Conservation (phyloP, 2,797 vertebrate species). For the Oryzias sinensis region DNA sequence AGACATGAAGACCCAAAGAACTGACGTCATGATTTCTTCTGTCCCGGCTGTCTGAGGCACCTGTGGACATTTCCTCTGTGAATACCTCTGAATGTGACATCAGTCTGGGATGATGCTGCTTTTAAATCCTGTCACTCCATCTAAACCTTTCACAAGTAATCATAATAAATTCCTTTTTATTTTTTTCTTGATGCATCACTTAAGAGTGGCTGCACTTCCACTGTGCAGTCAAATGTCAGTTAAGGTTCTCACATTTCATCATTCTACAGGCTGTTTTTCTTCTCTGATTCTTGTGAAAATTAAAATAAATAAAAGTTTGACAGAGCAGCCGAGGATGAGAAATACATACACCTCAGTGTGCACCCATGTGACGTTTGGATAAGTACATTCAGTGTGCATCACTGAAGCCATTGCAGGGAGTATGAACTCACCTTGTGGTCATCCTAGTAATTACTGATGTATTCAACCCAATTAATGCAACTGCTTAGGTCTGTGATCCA, state of each 20-base stretch:
- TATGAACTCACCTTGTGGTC: slow-evolving; percentile 28
- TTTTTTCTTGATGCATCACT: slow-evolving; percentile 47
- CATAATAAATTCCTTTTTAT: slow-evolving; percentile 30
- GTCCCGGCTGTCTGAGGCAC: slow-evolving; percentile 73
- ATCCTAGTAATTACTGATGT: slow-evolving; percentile 23
- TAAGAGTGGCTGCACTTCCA: slow-evolving; percentile 31
- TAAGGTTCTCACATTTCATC: slow-evolving; percentile 9
- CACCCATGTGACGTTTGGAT: slow-evolving; percentile 40
- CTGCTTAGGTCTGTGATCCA: slow-evolving; percentile 36
- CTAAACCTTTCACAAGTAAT: slow-evolving; percentile 29
- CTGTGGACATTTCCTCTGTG: slow-evolving; percentile 60
- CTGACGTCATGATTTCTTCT: slow-evolving; percentile 64
- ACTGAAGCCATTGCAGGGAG: slow-evolving; percentile 39
- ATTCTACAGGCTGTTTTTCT: slow-evolving; percentile 34
- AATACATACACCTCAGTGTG: slow-evolving; percentile 42
- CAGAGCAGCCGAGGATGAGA: slow-evolving; percentile 46
- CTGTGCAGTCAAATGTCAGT: slow-evolving; percentile 23
- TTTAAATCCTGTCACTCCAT: slow-evolving; percentile 62
- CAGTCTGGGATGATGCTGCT: slow-evolving; percentile 73
- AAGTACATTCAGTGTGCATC: slow-evolving; percentile 26
- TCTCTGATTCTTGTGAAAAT: slow-evolving; percentile 28
- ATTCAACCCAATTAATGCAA: slow-evolving; percentile 32
- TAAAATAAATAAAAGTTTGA: slow-evolving; percentile 53
- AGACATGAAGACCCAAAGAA: slow-evolving; percentile 71
- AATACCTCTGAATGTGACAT: slow-evolving; percentile 72